phyloP scores from a whole-genome alignment of 1,140 invertebrate genomes.

The Drosophila persimilis region DNA sequence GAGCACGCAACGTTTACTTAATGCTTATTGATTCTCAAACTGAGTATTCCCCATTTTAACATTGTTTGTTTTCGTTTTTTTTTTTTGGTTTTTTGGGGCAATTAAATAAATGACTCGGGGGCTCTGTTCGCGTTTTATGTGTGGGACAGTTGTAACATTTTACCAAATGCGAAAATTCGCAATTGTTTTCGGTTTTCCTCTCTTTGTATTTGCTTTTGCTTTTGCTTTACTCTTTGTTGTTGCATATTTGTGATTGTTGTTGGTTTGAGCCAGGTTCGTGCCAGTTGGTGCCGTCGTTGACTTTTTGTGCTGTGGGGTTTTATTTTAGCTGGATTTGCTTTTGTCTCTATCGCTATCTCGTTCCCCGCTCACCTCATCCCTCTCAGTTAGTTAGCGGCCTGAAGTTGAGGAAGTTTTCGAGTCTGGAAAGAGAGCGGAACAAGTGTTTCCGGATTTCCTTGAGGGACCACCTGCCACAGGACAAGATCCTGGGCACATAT shows the following conservation, averaged over 20 bases:
- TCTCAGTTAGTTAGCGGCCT: constrained; percentile 16
- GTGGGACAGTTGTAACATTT: constrained; percentile 61
- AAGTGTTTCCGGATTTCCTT: constrained; percentile 22
- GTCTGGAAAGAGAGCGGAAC: constrained; percentile 14
- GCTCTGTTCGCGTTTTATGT: constrained; percentile 20
- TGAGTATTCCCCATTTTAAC: constrained; percentile 21
- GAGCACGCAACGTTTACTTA: constrained; percentile 42
- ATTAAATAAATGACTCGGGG: constrained; percentile 57
- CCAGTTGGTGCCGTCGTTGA: constrained; percentile 66
- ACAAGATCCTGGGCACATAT: constrained; percentile 10
- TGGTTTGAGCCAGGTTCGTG: constrained; percentile 53
- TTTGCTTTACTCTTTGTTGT: not conserved
- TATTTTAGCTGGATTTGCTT: constrained; percentile 21
- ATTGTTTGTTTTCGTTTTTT: constrained; percentile 10
- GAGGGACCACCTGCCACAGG: constrained; percentile 31
- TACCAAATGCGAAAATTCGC: constrained; percentile 62
- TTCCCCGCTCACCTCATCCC: not conserved
- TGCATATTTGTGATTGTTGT: constrained; percentile 34
- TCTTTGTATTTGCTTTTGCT: not conserved
- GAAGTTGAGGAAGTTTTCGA: constrained; percentile 32
- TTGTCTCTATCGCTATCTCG: constrained; percentile 25
- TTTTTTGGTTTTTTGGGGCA: constrained; percentile 6
- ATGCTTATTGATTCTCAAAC: constrained; percentile 64
- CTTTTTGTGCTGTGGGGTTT: constrained; percentile 47
- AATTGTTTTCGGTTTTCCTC: constrained; percentile 50